Percentiles rank a stretch among this genome's conserved stretches.
These are phyloP conservation scores for Microdon myrmicae DNA, from an alignment of 2,888 invertebrate species.

Conservation along the genomic window DNA sequence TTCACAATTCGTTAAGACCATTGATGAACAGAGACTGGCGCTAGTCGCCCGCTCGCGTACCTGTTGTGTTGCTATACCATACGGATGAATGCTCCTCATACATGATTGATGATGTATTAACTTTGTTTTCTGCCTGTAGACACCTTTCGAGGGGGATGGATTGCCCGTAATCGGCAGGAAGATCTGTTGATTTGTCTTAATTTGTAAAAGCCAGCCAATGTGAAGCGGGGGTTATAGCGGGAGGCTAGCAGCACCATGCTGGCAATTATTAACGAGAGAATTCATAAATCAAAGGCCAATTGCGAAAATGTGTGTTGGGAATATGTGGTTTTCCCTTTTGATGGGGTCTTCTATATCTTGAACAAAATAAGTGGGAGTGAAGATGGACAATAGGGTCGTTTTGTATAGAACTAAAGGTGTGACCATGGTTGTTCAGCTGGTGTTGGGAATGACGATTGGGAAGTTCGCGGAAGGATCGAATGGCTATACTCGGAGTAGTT, in stretches of 20 bases:
- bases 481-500: no score
- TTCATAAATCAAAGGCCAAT: slow-evolving; percentile 48
- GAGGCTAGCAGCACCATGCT: slow-evolving; percentile 35
- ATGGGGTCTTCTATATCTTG: no score
- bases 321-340: slow-evolving; percentile 9
- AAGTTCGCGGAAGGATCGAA: no score
- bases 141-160: slow-evolving; percentile 20
- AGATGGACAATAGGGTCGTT: no score
- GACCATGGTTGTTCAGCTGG: no score
- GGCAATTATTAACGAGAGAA: slow-evolving; percentile 49
- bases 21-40: slow-evolving; percentile 37
- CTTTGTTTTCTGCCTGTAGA: slow-evolving; percentile 51
- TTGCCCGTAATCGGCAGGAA: not conserved
- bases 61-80: slow-evolving; percentile 45
- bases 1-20: slow-evolving; percentile 40
- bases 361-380: no score
- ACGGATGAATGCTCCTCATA: slow-evolving; percentile 25
- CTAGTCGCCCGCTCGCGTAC: slow-evolving; percentile 11
- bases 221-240: no score
- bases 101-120: slow-evolving; percentile 52
- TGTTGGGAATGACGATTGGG: no score
- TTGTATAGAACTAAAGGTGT: no score
- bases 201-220: slow-evolving; percentile 50
- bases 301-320: slow-evolving; percentile 15
- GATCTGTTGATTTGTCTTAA: slow-evolving; percentile 50